Conservation (phyloP, 1,140 invertebrate genomes). For the Atopsyche davidsoni region DNA sequence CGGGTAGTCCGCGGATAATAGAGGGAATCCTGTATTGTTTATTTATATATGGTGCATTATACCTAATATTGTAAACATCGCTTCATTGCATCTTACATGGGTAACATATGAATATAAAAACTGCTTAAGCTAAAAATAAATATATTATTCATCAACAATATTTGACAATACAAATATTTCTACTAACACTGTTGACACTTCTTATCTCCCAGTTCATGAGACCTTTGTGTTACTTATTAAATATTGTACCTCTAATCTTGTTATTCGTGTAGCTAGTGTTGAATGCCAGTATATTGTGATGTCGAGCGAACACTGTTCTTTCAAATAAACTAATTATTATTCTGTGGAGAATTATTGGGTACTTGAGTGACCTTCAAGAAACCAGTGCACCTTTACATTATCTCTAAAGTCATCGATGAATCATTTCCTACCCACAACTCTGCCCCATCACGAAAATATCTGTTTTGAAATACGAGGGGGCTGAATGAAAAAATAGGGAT, state of each 20-base stretch:
- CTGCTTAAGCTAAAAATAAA: constrained; percentile 17
- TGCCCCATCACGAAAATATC: no score
- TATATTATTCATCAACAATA: constrained; percentile 18
- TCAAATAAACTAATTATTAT: constrained; percentile 17
- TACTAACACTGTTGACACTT: constrained; percentile 14
- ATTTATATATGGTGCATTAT: constrained; percentile 9
- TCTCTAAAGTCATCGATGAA: no score
- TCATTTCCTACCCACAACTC: no score
- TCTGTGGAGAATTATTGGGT: constrained; percentile 3
- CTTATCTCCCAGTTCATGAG: constrained; percentile 21
- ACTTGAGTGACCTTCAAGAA: no score
- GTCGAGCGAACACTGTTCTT: constrained; percentile 23
- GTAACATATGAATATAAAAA: constrained; percentile 4
- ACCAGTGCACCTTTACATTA: no score
- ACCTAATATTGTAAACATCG: constrained; percentile 7
- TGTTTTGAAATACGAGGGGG: no score
- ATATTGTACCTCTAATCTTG: constrained; percentile 30
- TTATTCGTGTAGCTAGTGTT: constrained; percentile 30
- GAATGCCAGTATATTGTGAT: constrained; percentile 29
- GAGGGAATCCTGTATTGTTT: neutral
- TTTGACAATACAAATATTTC: constrained; percentile 31
- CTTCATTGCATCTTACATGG: constrained; percentile 17
- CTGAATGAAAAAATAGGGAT: no score
- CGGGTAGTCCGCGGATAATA: no score
- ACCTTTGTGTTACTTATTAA: constrained; percentile 18